Conservation (phyloP, 2,888 invertebrate species). For the Agrilus mali region DNA sequence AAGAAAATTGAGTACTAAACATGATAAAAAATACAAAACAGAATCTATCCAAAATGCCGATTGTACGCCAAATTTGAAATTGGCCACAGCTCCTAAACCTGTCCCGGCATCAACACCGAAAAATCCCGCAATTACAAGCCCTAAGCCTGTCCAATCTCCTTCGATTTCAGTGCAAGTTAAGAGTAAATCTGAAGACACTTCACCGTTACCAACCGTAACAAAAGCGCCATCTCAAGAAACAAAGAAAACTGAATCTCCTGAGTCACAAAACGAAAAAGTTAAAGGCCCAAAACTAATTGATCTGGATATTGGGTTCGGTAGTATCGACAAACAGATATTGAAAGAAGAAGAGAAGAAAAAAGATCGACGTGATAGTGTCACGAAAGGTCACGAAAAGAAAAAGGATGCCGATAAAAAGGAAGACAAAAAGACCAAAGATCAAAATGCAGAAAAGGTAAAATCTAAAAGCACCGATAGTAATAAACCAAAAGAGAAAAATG, state of each 20-base stretch:
- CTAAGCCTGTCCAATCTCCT: no score
- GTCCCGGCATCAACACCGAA: constrained; percentile 17
- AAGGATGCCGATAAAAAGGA: constrained; percentile 11
- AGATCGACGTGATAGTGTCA: background rate
- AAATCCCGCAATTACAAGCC: constrained; percentile 4
- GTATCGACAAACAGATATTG: constrained; percentile 20
- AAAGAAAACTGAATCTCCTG: no score
- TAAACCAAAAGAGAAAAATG: constrained; percentile 8
- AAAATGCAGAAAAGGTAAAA: constrained; percentile 4
- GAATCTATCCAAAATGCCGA: background rate
- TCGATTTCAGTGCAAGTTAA: no score
- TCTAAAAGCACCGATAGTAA: constrained; percentile 2
- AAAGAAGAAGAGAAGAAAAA: constrained; percentile 9
- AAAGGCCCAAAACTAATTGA: constrained; percentile 1
- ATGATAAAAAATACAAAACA: constrained; percentile 18
- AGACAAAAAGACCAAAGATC: constrained; percentile 3
- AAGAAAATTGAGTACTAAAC: constrained; percentile 31
- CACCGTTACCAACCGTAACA: no score
- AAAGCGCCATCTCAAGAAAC: no score
- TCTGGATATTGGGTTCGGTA: constrained; percentile 16
- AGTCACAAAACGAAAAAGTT: no score
- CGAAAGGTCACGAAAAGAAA: constrained; percentile 8
- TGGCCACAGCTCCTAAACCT: constrained; percentile 19
- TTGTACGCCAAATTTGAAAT: background rate
- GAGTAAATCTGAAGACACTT: no score